Percentiles rank a stretch among this genome's conserved stretches.
These are phyloP conservation scores for Andrena bicolor DNA, from an alignment of 2,888 invertebrate species.

Conservation along the genomic window DNA sequence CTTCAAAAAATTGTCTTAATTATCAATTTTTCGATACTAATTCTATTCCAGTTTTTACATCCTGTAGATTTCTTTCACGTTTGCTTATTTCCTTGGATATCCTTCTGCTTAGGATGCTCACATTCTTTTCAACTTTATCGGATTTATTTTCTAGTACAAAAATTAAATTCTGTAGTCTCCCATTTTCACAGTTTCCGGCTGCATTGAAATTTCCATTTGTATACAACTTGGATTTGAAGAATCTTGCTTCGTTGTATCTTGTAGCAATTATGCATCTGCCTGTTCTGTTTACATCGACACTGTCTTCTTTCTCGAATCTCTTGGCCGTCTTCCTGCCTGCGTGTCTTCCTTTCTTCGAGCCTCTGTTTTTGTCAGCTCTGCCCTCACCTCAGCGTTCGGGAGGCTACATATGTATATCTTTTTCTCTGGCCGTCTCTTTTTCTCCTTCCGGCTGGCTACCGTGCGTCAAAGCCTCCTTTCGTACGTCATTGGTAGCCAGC, in stretches of 20 bases:
- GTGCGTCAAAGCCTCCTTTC: conserved; percentile 62
- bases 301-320: neutral
- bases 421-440: conserved; percentile 8
- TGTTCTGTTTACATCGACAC: conserved; percentile 10
- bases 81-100: too few relatives aligned
- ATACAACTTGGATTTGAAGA: neutral
- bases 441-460: conserved; percentile 53
- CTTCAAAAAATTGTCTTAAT: neutral
- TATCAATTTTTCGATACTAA: too few relatives aligned
- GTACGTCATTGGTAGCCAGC: conserved; percentile 67
- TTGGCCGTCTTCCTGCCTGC: conserved; percentile 2
- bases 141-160: neutral
- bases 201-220: neutral
- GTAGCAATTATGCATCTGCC: neutral
- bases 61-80: too few relatives aligned
- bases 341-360: neutral
- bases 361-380: conserved; percentile 31
- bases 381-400: conserved; percentile 9
- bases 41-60: too few relatives aligned
- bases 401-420: conserved; percentile 16
- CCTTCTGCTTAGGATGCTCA: too few relatives aligned
- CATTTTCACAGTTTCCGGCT: neutral
- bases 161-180: neutral
- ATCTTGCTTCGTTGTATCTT: neutral
- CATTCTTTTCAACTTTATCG: too few relatives aligned